These are phyloP conservation scores for Brachystomella parvula DNA, from an alignment of 1,140 invertebrate species.

Conservation along the genomic window DNA sequence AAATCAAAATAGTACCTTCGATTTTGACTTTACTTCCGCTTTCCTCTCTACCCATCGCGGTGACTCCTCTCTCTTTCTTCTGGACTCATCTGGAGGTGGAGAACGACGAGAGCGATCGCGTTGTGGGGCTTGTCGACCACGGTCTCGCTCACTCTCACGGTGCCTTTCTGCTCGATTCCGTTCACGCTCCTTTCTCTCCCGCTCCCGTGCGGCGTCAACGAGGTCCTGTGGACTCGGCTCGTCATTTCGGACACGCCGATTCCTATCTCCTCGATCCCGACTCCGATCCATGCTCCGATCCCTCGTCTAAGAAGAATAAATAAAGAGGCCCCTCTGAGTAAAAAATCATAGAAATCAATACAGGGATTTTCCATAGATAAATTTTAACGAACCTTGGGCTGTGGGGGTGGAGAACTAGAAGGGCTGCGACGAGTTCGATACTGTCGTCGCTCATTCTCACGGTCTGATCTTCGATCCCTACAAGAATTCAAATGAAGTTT, in stretches of 20 bases:
- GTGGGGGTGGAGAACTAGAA: conserved; percentile 5
- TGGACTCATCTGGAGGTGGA: not conserved
- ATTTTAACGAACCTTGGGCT: conserved; percentile 31
- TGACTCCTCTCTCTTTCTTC: not conserved
- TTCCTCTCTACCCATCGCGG: conserved; percentile 1
- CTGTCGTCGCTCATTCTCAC: conserved; percentile 44
- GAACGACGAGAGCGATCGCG: not conserved
- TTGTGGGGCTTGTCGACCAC: too few species aligned
- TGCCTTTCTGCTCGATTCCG: too few species aligned
- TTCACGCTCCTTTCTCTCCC: conserved; percentile 13
- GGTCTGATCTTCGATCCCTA: conserved; percentile 44
- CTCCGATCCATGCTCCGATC: conserved; percentile 19
- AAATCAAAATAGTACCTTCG: too few species aligned
- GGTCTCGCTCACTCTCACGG: too few species aligned
- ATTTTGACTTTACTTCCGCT: not conserved
- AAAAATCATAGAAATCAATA: conserved; percentile 24
- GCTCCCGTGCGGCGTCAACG: conserved; percentile 7
- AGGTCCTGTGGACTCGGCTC: conserved; percentile 13
- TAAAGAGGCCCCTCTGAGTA: conserved; percentile 19
- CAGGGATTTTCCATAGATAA: conserved; percentile 24
- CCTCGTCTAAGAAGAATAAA: conserved; percentile 1
- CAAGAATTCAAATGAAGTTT: not conserved
- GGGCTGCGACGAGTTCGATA: conserved; percentile 9
- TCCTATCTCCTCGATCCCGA: conserved; percentile 40
- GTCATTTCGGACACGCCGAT: conserved; percentile 16